phyloP scores from a whole-genome alignment of 2,113 vertebrate species.

The Chionodraco myersi region DNA sequence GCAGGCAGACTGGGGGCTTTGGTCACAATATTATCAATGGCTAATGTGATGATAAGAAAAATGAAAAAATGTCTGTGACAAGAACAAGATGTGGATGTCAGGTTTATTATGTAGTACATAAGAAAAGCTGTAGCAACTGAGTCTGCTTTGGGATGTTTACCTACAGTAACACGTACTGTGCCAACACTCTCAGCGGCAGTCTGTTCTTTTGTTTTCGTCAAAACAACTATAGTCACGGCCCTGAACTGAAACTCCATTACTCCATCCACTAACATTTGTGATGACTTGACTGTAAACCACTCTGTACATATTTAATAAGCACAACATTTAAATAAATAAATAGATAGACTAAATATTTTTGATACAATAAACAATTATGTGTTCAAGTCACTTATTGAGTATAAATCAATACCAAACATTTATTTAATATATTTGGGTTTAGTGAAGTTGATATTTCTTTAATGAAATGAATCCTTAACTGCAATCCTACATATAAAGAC shows the following conservation, averaged over 20 bases:
- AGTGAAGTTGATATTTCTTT: too few relatives aligned
- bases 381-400: not conserved
- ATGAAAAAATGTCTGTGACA: constrained; percentile 12
- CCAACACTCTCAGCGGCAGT: not conserved
- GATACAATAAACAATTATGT: not conserved
- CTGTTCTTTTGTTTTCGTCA: not conserved
- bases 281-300: not conserved
- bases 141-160: constrained; percentile 15
- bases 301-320: not conserved
- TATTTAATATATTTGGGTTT: not conserved
- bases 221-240: not conserved
- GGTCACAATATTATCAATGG: constrained; percentile 31
- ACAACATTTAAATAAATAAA: not conserved
- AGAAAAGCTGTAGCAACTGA: not conserved
- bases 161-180: not conserved
- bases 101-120: constrained; percentile 32
- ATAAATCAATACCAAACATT: not conserved
- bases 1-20: constrained; percentile 32
- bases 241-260: not conserved
- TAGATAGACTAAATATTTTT: too few relatives aligned
- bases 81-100: constrained; percentile 29
- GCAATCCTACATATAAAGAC: not conserved
- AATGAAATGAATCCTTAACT: not conserved
- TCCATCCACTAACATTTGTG: not conserved
- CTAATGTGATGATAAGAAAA: constrained; percentile 36